Conservation (phyloP, 2,888 invertebrate species). For the Ctenicera cuprea region DNA sequence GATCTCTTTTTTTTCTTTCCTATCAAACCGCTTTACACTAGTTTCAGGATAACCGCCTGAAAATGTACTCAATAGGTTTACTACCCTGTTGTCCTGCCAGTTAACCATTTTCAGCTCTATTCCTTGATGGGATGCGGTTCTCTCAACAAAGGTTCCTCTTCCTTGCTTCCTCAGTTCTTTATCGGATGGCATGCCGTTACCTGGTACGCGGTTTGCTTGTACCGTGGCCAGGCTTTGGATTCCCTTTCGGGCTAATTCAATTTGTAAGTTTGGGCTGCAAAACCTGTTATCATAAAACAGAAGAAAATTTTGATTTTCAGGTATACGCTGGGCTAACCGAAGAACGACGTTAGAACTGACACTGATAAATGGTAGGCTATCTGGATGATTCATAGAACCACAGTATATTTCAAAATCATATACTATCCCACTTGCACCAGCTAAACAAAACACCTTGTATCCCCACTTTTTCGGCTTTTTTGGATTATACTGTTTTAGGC, state of each 20-base stretch:
- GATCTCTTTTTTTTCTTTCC: neutral
- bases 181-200: constrained; percentile 8
- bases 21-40: neutral
- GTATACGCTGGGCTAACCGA: neutral
- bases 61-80: neutral
- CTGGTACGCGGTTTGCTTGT: neutral
- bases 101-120: neutral
- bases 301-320: neutral
- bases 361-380: neutral
- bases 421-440: neutral
- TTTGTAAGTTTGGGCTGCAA: neutral
- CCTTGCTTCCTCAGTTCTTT: constrained; percentile 21
- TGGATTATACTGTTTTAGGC: neutral
- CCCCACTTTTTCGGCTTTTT: neutral
- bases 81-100: constrained; percentile 1
- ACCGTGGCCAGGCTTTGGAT: no score
- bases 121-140: neutral
- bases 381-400: neutral
- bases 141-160: neutral
- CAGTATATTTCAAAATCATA: neutral
- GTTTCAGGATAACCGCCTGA: constrained; percentile 3
- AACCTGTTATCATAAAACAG: neutral
- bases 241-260: neutral
- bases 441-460: no score
- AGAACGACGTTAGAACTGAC: constrained; percentile 1